Evolutionary conservation across 2,888 invertebrate genomes (phyloP), one percentile per base, ranked within the genome.

Genomic region (Lobophora halterata): DNA sequence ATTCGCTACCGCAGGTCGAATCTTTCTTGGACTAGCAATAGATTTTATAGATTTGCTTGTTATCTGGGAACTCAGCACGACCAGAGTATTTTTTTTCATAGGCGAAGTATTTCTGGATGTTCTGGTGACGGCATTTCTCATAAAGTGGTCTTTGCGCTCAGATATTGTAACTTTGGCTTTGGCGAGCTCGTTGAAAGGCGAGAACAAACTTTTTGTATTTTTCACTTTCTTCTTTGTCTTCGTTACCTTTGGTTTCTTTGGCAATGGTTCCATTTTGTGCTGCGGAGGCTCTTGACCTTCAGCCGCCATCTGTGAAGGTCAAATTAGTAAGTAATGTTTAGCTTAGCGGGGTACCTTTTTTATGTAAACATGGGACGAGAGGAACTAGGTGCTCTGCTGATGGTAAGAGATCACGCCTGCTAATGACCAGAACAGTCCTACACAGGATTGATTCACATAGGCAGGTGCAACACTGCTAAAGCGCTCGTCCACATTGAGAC

Each of bases 191-290:
- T 38, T 46, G 2, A 25, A 19, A 1, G 62, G 50, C 1, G 50
- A 25, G 17, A 46, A 49, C 30, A 64, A 37, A 38, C 64, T 72
- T 45, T 63, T 71, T 0, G 56, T 35, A 34, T 47, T 64, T 42
- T 50, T 65, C 1, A 60, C 33, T 43, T 59, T 66, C 50, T 52
- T 48, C 7, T 38, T 48, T 14, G 5, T 2, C 21, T 53, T 6
- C 10, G 30, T 37, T 46, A 35, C 12, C 51, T 63, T 70, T 0
- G 8, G 5, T 54, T 65, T 68, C 16, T 57, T 68, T 7, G n/a
- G 13, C 25, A 25, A 48, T 45, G 17, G 1, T 14, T 55, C 48
- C n/a, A 33, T 14, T 32, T 43, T 57, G 7, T 32, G 31, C n/a
- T 28, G 30, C 12, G 24, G 21, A 14, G 26, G 38, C 7, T 44